Evolutionary conservation across 23 tunicate species (phyloP).

Genomic region (Halocynthia aurantium): DNA sequence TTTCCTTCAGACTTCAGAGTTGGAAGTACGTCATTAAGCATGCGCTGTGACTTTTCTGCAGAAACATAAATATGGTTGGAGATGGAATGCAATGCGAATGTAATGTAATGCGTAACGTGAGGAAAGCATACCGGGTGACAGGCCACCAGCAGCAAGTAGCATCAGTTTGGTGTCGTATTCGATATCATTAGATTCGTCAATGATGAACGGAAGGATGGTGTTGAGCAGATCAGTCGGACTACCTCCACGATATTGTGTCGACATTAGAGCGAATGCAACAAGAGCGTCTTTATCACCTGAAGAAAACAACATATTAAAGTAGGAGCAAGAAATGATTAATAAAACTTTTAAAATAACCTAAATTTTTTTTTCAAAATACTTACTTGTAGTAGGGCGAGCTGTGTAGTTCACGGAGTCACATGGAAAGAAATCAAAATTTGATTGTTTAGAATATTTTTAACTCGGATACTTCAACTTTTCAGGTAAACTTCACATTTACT

Average conservation of each 20-base stretch:
- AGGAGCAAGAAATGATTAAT: no score
- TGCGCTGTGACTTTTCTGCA: conserved; percentile 22
- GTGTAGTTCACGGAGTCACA: no score
- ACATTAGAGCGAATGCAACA: no score
- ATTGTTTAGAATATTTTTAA: no score
- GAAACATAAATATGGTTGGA: neutral
- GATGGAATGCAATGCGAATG: neutral
- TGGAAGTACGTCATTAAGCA: conserved; percentile 45
- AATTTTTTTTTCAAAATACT: no score
- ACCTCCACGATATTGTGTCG: neutral
- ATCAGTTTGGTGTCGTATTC: neutral
- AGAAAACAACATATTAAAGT: no score
- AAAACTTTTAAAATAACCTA: no score
- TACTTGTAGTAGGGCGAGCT: no score
- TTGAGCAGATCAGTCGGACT: conserved; percentile 4
- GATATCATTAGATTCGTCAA: neutral
- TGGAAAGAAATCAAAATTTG: no score
- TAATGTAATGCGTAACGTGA: neutral
- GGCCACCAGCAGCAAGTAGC: conserved; percentile 13
- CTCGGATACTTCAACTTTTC: no score
- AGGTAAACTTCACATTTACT: no score
- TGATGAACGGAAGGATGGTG: neutral
- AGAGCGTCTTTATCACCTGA: no score
- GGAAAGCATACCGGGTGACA: conserved; percentile 22
- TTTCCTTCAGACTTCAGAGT: conserved; percentile 41